Percentiles rank a stretch among this genome's conserved stretches.
Evolutionary conservation across 2,797 vertebrate species (phyloP).

Genomic region (Austrolebias charrua): DNA sequence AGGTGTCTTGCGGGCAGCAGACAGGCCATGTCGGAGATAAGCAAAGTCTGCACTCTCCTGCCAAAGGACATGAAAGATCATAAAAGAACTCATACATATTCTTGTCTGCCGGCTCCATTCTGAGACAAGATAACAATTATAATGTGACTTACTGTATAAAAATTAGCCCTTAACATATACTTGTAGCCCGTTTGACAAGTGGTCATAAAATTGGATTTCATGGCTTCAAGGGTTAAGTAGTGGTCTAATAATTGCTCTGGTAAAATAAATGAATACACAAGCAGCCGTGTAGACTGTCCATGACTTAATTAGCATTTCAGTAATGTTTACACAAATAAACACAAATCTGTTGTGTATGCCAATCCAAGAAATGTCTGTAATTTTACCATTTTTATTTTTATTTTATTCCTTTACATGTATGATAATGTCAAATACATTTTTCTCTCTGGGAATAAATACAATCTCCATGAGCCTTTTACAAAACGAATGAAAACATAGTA

Average conservation of each 20-base stretch:
- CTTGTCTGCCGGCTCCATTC: slow-evolving; percentile 30
- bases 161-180: slow-evolving; percentile 12
- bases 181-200: slow-evolving; percentile 6
- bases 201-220: slow-evolving; percentile 50
- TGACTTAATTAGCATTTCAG: slow-evolving; percentile 27
- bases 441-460: too few relatives aligned
- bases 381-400: too few relatives aligned
- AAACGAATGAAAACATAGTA: too few relatives aligned
- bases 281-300: slow-evolving; percentile 18
- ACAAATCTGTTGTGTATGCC: not conserved
- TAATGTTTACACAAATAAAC: not conserved
- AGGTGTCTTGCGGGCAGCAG: slow-evolving; percentile 56
- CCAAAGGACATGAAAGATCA: slow-evolving; percentile 63
- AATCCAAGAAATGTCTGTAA: not conserved
- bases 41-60: slow-evolving; percentile 39
- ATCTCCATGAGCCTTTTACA: too few relatives aligned
- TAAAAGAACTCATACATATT: slow-evolving; percentile 60
- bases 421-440: too few relatives aligned
- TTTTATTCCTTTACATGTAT: too few relatives aligned
- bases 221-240: slow-evolving; percentile 34
- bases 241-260: slow-evolving; percentile 31
- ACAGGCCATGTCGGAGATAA: slow-evolving; percentile 61
- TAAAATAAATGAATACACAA: slow-evolving; percentile 11
- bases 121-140: slow-evolving; percentile 28
- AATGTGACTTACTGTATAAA: slow-evolving; percentile 18